A percentile compares a stretch with the other conserved stretches of the same genome.
Evolutionary conservation across 2,113 vertebrate genomes (phyloP).

Genomic region (Vombatus ursinus): DNA sequence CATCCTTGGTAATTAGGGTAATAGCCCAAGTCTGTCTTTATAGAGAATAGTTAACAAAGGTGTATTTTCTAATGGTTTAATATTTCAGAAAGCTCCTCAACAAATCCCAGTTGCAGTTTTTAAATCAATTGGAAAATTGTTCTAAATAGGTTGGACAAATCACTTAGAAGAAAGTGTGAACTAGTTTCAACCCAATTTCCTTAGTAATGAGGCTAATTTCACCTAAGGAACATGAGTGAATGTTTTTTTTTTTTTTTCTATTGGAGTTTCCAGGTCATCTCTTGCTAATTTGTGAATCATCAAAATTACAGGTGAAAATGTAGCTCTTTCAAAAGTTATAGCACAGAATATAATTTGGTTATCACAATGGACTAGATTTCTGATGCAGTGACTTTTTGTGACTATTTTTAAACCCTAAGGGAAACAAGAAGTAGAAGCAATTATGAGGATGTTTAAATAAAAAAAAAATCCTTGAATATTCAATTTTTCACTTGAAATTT

Average conservation of each 20-base stretch:
- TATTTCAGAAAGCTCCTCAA: conserved; percentile 38
- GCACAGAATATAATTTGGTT: conserved; percentile 14
- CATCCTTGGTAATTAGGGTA: conserved; percentile 17
- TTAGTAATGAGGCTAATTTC: conserved; percentile 45
- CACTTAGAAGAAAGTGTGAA: conserved; percentile 40
- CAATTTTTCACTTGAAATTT: background rate
- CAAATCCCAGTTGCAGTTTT: conserved; percentile 3
- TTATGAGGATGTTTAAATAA: background rate
- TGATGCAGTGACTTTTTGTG: background rate
- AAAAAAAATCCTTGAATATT: background rate
- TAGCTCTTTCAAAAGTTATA: background rate
- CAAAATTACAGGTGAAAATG: background rate
- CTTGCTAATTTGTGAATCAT: conserved; percentile 25
- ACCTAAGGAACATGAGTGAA: conserved; percentile 11
- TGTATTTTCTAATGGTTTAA: conserved; percentile 16
- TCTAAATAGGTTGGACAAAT: conserved; percentile 31
- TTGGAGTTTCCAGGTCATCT: background rate
- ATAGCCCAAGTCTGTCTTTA: conserved; percentile 20
- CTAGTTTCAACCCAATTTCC: conserved; percentile 11
- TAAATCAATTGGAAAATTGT: conserved; percentile 47
- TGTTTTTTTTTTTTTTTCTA: conserved; percentile 9
- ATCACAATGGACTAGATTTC: background rate
- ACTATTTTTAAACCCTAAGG: background rate
- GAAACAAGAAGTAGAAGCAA: background rate
- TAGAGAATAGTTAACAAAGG: conserved; percentile 37